Conservation (phyloP, 2,888 invertebrate genomes). For the Amphipoea oculea region DNA sequence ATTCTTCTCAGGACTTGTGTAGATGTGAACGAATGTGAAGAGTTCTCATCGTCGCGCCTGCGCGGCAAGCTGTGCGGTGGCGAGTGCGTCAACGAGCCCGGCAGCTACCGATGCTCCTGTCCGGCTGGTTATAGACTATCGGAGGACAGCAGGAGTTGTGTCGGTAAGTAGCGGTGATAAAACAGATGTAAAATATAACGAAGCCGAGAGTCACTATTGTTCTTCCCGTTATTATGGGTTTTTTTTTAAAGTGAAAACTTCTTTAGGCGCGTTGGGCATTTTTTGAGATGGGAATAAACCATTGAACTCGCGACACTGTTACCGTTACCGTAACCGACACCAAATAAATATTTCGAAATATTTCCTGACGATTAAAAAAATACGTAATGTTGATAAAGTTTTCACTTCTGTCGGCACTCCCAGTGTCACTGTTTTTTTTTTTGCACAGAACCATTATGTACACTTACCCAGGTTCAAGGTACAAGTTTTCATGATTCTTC, state of each 20-base stretch:
- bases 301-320: no score
- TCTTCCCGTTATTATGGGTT: background rate
- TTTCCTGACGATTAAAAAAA: no score
- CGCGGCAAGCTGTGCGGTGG: constrained; percentile 95
- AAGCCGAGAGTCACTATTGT: background rate
- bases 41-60: constrained; percentile 85
- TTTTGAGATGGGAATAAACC: no score
- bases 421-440: no score
- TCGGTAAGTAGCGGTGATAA: constrained; percentile 90
- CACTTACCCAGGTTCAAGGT: background rate
- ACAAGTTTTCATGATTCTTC: background rate
- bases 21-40: constrained; percentile 95
- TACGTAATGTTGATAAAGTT: no score
- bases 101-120: constrained; percentile 97
- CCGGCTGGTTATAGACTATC: constrained; percentile 95
- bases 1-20: constrained; percentile 90
- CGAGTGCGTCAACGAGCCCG: constrained; percentile 96
- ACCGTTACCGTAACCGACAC: no score
- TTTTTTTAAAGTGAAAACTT: no score
- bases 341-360: no score
- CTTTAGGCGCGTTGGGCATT: no score
- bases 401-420: no score
- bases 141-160: constrained; percentile 94
- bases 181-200: background rate
- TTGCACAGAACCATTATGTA: no score